Base-by-base conservation (phyloP, 1,140 invertebrate species). In the Cryptotermes secundus region DNA sequence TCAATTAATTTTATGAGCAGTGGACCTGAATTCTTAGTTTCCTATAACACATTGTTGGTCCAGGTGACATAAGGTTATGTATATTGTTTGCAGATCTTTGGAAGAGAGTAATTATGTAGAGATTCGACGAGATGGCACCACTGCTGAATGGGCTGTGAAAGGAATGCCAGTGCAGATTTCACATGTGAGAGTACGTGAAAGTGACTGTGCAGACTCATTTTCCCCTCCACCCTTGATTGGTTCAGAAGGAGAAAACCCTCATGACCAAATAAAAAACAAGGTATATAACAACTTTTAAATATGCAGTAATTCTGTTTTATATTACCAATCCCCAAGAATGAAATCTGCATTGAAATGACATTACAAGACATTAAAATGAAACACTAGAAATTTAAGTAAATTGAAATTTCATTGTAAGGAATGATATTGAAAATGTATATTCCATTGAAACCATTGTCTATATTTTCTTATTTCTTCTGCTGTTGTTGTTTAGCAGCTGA, bases 81-180 rank as follows among this genome's bases (percentile, higher is more conserved):
- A 1, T 49, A 19, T 49, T 49, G 45, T 19, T 49, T 19, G 19
- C 31, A 86, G 84, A 80, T 86, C 87, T 34, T 53, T 85, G 1
- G 89, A 89, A 80, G 88, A 90, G 38, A 87, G 85, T n/a, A 87
- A 87, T 49, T 91, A 89, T 86, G 86, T 92, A 36, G 92, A 92
- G 89, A 90, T 93, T 34, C 89, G 90, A 80, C 88, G 91, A 9
- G 92, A 93, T 88, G 92, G 91, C 34, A 90, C 89, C 22, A 91
- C 90, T 14, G 90, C 90, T 34, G 91, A 92, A 87, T 92, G 92
- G 92, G 87, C 89, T 7, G 89, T 92, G 16, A 89, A 89, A 42
- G 91, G 90, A 38, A 90, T 90, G 9, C 89, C 91, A 7, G 38
- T 82, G 53, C 80, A 86, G 31, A 85, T 85, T 65, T 80, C 87